Evolutionary conservation across 2,113 vertebrate species (phyloP).

Genomic region (Gobio gobio): DNA sequence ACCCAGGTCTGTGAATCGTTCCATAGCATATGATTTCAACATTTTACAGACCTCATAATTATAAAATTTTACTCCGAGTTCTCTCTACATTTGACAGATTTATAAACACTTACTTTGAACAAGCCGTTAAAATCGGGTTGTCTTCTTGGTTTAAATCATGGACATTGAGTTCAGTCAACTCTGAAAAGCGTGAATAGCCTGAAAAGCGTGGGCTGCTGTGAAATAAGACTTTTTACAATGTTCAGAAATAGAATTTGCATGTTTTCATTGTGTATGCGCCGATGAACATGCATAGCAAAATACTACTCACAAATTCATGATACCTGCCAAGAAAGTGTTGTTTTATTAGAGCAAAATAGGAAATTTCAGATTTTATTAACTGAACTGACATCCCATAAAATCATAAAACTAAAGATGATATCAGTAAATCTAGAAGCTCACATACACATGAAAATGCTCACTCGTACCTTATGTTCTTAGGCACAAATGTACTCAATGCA

Average conservation of each 20-base stretch:
- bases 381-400: background rate
- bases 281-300: background rate
- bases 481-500: background rate
- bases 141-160: background rate
- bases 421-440: background rate
- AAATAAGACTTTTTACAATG: background rate
- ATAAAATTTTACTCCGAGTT: too few relatives aligned
- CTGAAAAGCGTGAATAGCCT: too few relatives aligned
- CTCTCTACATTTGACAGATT: background rate
- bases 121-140: background rate
- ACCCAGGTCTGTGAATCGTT: too few relatives aligned
- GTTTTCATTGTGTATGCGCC: background rate
- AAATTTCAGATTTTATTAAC: background rate
- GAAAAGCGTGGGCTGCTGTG: background rate
- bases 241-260: background rate
- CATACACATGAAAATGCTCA: background rate
- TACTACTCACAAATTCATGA: background rate
- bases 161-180: background rate
- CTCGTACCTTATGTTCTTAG: background rate
- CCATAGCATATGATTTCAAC: too few relatives aligned
- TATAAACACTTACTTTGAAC: background rate
- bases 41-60: background rate
- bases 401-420: background rate
- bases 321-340: background rate
- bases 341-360: constrained; percentile 14